Evolutionary conservation across 2,888 invertebrate species (phyloP), one percentile per base, ranked within the genome.

Genomic region (Pyrocoelia pectoralis): DNA sequence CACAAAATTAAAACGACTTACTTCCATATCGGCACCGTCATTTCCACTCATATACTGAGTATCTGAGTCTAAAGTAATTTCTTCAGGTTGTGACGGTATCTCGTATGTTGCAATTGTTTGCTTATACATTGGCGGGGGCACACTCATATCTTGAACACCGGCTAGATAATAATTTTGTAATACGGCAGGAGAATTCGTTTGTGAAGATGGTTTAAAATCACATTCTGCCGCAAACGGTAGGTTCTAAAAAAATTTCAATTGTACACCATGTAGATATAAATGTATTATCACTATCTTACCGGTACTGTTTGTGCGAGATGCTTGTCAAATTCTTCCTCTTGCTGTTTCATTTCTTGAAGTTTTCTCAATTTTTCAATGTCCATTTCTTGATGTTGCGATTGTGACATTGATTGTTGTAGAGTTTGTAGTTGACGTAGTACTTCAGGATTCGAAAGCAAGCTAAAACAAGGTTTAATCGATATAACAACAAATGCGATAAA

Each of bases 371-470:
- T 88, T 68, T 90, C 89, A 73, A 90, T 87, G 73, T 90, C 89
- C 69, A 89, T 88, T 48, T 84, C 84, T 72, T 88, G 87, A 1
- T 85, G 84, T 24, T 24, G 24, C 72, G 88, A 79, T 17, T 79
- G 79, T 6, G 73, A 73, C 74, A 81, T 76, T 15, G 83, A 81
- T 59, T 82, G 81, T 69, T 84, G 82, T 38, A 80, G 72, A 13
- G 90, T 94, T 77, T 97, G 96, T 51, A 97, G 83, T 74, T 97
- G 96, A 57, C 95, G 86, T 79, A 97, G 84, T 43, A 97, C 91
- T 82, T 95, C 93, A 0, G 94, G 94, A 82, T 95, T 94, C 54
- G 91, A 90, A 56, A 95, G 80, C 71, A 93, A 85, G 76, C 89
- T 90, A 81, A 43, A 83, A 60, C 3, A 1, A 15, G 40, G n/a